Percentiles rank a stretch among this genome's conserved stretches.
These are phyloP conservation scores for Tragelaphus oryx DNA, from an alignment of 2,797 vertebrate genomes.

Conservation along the genomic window DNA sequence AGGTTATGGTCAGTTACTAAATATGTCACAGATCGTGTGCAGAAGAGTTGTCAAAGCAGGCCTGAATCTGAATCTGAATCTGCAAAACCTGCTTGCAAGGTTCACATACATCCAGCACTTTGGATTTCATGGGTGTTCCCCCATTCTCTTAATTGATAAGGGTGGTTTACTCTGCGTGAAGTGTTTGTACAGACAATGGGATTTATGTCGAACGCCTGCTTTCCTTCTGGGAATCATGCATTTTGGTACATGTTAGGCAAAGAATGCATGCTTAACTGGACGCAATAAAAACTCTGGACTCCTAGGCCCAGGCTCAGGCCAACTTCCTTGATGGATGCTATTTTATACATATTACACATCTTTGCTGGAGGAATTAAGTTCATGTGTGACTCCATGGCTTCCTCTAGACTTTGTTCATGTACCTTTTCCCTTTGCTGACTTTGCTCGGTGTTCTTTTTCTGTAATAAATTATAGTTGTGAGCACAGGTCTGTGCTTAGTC, in stretches of 20 bases:
- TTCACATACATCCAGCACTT: not conserved
- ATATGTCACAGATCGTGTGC: not conserved
- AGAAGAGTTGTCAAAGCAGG: not conserved
- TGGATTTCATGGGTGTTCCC: not conserved
- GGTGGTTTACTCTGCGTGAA: not conserved
- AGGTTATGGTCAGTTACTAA: not conserved
- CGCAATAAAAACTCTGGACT: not conserved
- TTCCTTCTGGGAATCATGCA: not conserved
- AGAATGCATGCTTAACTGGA: not conserved
- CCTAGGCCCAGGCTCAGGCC: not conserved
- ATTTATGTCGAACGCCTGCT: not conserved
- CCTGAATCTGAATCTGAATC: not conserved
- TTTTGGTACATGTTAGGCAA: not conserved
- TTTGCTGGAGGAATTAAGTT: not conserved
- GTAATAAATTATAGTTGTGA: not conserved
- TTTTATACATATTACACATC: not conserved
- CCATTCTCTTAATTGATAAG: not conserved
- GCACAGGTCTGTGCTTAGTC: not conserved
- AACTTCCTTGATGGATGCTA: not conserved
- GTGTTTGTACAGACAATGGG: not conserved
- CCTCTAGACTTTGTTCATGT: not conserved
- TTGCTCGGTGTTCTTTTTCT: slow-evolving; percentile 8
- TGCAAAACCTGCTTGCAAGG: not conserved
- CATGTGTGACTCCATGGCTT: not conserved
- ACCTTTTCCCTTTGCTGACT: not conserved